Percentiles rank a stretch among this genome's conserved stretches.
Conservation (phyloP, 92 coral and sea anemone species). For the Parazoanthus swiftii region DNA sequence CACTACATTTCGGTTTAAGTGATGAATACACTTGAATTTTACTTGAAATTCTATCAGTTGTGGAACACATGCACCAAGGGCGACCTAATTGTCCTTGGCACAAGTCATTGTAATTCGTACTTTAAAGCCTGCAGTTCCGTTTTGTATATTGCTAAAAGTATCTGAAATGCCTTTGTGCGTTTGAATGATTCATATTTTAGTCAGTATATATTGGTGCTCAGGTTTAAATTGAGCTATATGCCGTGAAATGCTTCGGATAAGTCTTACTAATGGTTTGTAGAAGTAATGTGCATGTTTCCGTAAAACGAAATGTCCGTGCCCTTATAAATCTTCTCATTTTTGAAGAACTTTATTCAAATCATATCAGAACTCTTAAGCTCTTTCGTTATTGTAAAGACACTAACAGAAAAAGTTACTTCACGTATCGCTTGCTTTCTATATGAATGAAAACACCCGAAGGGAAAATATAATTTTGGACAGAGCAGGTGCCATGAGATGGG, state of each 20-base stretch:
- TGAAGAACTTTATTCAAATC: neutral
- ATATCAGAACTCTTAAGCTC: neutral
- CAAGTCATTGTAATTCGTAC: neutral
- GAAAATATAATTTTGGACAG: conserved; percentile 8
- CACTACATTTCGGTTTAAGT: neutral
- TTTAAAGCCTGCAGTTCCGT: neutral
- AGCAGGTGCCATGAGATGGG: conserved; percentile 37
- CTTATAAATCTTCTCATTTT: neutral
- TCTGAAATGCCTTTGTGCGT: neutral
- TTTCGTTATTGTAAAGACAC: neutral
- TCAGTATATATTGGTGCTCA: conserved; percentile 4
- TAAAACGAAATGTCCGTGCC: neutral
- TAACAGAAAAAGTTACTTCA: neutral
- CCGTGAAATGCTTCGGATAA: neutral
- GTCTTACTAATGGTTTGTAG: neutral
- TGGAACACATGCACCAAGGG: neutral
- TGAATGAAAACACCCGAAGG: conserved; percentile 7
- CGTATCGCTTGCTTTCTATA: neutral
- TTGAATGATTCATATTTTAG: neutral
- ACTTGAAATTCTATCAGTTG: neutral
- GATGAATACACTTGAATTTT: neutral
- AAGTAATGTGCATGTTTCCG: conserved; percentile 2
- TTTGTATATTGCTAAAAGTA: neutral
- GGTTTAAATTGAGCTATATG: neutral
- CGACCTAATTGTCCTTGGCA: neutral